Evolutionary conservation across 1,140 invertebrate genomes (phyloP), one percentile per base, ranked within the genome.

Genomic region (Hesperophylax magnus): DNA sequence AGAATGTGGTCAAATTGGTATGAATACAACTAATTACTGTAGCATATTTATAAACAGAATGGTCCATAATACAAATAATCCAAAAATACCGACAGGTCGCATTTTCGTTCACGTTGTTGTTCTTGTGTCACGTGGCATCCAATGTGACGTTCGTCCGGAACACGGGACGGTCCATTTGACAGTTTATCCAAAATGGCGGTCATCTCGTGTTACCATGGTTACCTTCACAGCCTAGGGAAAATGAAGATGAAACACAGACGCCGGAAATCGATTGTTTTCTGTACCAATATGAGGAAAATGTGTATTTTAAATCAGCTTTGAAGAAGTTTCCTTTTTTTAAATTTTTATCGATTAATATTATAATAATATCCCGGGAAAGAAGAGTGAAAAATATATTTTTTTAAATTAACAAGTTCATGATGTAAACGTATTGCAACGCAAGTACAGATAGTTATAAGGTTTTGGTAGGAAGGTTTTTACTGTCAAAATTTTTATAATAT

Each of bases 171-270:
- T n/a, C n/a, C 20, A 53, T 14, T 15, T 20, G 54, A 53, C 69
- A 72, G 69, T 52, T 72, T 52, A 3, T 53, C 52, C 63, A 67
- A 67, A 31, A 67, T 67, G 63, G 63, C 63, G 63, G 34, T 31
- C 20, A 47, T 22, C 52, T 11, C 69, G 22, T 4, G 69, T 72
- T 24, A 24, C 69, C 17, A 72, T 72, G 69, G 47, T 17, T 31
- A 67, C 63, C 22, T 6, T 18, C 27, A 18, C 17, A 67, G 3
- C 6, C 0, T 18, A 61, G 20, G 20, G 58, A 24, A 24, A 18
- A 61, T n/a, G 15, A 20, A 18, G 58, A 9, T 47, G 58, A 6
- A 15, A 61, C 20, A 3, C 58, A 61, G 58, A 61, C 58, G 8
- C 58, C 20, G 24, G 14, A 67, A 27, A 67, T 67, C 63, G 27